Conservation (phyloP, 2,797 vertebrate species). For the Adelosebastes latens region DNA sequence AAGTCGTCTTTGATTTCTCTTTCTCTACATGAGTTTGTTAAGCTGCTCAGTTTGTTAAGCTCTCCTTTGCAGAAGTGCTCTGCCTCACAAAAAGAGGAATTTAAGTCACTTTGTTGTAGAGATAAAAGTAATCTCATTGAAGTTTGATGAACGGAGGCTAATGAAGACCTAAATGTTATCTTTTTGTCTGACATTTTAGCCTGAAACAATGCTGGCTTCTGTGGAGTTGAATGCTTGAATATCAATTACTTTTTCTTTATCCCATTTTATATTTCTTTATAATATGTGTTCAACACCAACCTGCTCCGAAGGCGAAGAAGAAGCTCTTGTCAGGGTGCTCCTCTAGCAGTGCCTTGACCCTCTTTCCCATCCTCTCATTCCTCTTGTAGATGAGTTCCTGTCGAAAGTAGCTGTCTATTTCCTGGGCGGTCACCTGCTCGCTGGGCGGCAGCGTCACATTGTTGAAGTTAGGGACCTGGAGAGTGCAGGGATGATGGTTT, state of each 20-base stretch:
- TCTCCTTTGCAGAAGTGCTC: slow-evolving; percentile 26
- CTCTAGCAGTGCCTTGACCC: slow-evolving; percentile 87
- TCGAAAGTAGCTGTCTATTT: slow-evolving; percentile 91
- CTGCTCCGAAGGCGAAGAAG: slow-evolving; percentile 94
- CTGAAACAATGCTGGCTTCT: background rate
- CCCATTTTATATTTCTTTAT: background rate
- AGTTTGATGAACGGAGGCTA: slow-evolving; percentile 8
- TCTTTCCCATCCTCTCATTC: slow-evolving; percentile 89
- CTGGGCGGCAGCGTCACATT: slow-evolving; percentile 87
- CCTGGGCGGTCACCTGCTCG: slow-evolving; percentile 88
- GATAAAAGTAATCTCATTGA: slow-evolving; percentile 55
- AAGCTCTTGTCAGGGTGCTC: slow-evolving; percentile 90
- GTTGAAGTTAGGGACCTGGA: slow-evolving; percentile 89
- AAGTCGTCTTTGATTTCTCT: slow-evolving; percentile 31
- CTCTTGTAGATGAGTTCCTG: slow-evolving; percentile 92
- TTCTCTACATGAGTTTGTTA: slow-evolving; percentile 28
- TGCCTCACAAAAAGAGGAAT: slow-evolving; percentile 52
- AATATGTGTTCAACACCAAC: slow-evolving; percentile 71
- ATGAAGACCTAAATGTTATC: slow-evolving; percentile 22
- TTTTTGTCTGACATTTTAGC: background rate
- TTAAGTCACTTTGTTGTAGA: slow-evolving; percentile 45
- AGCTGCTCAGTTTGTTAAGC: slow-evolving; percentile 27
- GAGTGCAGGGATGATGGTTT: background rate
- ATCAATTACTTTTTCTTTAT: background rate
- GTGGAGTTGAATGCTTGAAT: background rate